Evolutionary conservation across 2,797 vertebrate genomes (phyloP), one percentile per base, ranked within the genome.

Genomic region (Lycodopsis pacificus): DNA sequence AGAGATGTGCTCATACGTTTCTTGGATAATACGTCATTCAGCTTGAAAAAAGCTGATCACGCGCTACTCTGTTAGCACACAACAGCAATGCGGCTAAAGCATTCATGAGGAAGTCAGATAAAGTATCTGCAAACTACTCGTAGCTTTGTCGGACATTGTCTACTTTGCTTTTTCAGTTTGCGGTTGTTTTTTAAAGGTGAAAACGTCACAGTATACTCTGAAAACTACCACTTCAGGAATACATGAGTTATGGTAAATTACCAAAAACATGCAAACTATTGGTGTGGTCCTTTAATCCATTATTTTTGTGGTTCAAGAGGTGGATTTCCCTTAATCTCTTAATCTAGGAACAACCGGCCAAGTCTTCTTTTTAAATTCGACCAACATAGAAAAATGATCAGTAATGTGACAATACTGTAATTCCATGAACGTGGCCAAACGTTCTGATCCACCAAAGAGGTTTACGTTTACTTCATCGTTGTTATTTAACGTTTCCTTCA

Each of bases 401-500:
- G 1, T 49, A 14, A 64, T 44, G 27, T 51, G 10, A 15, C 2
- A 0, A 12, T 10, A 1, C 14, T 61, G 1, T 34, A 14, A 56
- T 13, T 58, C 1, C 46, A 59, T 30, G 27, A 64, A 32, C 5
- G 17, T 19, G 15, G 17, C 15, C 30, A 56, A 57, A 49, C 14
- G 7, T 10, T 2, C 4, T 22, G 14, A 49, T n/a, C 65, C 38
- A 25, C 7, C 12, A 12, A 30, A 54, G 61, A 36, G 53, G 3
- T 32, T 48, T 12, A 27, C 15, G 5, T 1, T 32, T 22, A 11
- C 61, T 27, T 13, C 3, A 5, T 48, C 59, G 46, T 69, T 69
- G 48, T 42, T 40, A 1, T 58, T 65, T 65, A 14, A 20, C 53
- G 58, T 53, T 34, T 67, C n/a, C 7, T 57, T 71, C 42, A 72